Evolutionary conservation across 2,888 invertebrate genomes (phyloP), one percentile per base, ranked within the genome.

Genomic region (Rhamphomyia laevipes): DNA sequence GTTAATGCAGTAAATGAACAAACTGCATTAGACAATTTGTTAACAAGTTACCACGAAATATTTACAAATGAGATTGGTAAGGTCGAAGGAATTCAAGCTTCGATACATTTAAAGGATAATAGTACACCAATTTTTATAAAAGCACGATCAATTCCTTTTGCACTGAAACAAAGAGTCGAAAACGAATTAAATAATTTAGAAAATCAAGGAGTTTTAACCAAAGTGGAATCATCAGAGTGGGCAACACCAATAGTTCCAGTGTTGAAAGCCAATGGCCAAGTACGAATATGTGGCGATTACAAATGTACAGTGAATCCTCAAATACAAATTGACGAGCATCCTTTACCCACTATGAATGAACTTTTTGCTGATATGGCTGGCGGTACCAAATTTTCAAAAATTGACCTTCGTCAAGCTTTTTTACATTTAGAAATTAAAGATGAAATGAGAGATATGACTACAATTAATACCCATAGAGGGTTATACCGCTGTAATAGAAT

Each of bases 231-330:
- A 60, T 56, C 65, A 53, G 21, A 54, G 10, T 64, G 63, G 61
- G 62, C 59, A n/a, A 62, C 64, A 11, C 63, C 64, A 5, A 58
- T 63, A 6, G 63, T 65, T 6, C 57, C 62, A n/a, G 58, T 63
- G 9, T 50, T 59, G 17, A 65, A 64, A 43, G 51, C 55, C 13
- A 52, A 61, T 48, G 55, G 54, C 6, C 35, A 47, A 11, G 50
- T 65, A 12, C 51, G 60, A 31, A 59, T 56, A 9, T 58, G 56
- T 31, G 55, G 53, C 1, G 57, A 57, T 47, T 58, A 55, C 16
- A 57, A 58, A 42, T 40, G 58, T 3, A 56, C 57, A 9, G 43
- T 60, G 30, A 61, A 62, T 50, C 53, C 56, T 10, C 49, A 55
- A 35, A 54, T 62, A 30, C 51, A 59, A 12, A 54, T 58, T 12